phyloP scores from a whole-genome alignment of 35 echinoderm and acorn worm genomes.

The Heliocidaris erythrogramma region DNA sequence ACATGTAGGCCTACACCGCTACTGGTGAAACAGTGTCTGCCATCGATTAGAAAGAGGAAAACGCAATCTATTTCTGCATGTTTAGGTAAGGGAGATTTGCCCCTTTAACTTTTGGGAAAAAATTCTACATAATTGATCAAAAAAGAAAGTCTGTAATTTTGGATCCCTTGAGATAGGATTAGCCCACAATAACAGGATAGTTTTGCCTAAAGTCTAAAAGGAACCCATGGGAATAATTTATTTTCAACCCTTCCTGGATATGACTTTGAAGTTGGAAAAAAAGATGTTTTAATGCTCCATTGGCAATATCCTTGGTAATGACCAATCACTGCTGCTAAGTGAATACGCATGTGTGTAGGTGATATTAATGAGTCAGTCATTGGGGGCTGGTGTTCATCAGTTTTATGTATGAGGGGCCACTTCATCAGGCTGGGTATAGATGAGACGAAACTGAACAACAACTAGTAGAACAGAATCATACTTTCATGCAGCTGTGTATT shows the following conservation, averaged over 20 bases:
- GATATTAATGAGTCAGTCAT: not conserved
- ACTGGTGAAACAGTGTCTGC: not conserved
- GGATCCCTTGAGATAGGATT: no score
- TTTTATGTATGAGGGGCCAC: not conserved
- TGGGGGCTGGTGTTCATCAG: not conserved
- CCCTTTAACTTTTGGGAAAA: not conserved
- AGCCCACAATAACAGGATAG: no score
- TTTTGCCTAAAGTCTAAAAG: no score
- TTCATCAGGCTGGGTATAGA: not conserved
- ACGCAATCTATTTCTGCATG: not conserved
- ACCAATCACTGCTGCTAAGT: not conserved
- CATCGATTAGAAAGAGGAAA: not conserved
- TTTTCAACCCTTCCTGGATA: no score
- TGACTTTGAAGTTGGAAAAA: not conserved
- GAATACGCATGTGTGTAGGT: not conserved
- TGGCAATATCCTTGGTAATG: not conserved
- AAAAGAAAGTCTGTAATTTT: no score
- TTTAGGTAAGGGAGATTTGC: not conserved
- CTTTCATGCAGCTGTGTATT: no score
- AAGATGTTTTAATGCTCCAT: not conserved
- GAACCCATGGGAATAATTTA: no score
- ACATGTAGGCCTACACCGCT: not conserved
- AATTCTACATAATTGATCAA: not conserved
- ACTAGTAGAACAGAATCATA: no score
- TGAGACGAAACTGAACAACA: no score